Evolutionary conservation across 2,888 invertebrate genomes (phyloP), one percentile per base, ranked within the genome.

Genomic region (Iselma pallidipennis): DNA sequence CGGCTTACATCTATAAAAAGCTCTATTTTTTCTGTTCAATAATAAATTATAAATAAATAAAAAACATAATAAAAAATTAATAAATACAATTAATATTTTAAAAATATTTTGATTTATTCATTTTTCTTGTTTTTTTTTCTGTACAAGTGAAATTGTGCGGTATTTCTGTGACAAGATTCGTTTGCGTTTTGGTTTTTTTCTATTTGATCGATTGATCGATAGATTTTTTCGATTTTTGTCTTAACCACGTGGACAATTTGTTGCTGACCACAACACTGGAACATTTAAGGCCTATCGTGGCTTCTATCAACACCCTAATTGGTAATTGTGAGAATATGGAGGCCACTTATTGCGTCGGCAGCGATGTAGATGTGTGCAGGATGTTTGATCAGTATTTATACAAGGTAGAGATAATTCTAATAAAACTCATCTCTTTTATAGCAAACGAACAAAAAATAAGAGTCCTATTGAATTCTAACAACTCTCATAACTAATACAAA

Each of bases 301-400:
- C 82, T 77, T 82, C 82, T 74, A 82, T 82, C 78, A 82, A 82
- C 80, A 82, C 82, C 78, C 81, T 82, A 76, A 81, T 82, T 75
- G 81, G 81, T 73, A 79, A 80, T 76, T 81, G 81, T 79, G 83
- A 84, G 79, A 84, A 82, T 81, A 86, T 87, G 87, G 87, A 87
- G 82, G 85, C 86, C 73, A 86, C 86, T 75, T 87, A 87, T 79
- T 85, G 86, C 81, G 85, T 86, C 79, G 85, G 86, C 72, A 84
- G 82, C 77, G 84, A 83, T 80, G 80, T 81, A 77, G 86, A 87
- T 79, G 85, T 86, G 74, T 85, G 85, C 84, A 84, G 87, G 79
- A 87, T 87, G 87, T 87, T 87, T 77, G 87, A 87, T 79, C 87
- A 87, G 82, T 87, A 87, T 80, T 82, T 86, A 71, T 87, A 87